Evolutionary conservation across 2,888 invertebrate genomes (phyloP).

Genomic region (Isoperla grammatica): DNA sequence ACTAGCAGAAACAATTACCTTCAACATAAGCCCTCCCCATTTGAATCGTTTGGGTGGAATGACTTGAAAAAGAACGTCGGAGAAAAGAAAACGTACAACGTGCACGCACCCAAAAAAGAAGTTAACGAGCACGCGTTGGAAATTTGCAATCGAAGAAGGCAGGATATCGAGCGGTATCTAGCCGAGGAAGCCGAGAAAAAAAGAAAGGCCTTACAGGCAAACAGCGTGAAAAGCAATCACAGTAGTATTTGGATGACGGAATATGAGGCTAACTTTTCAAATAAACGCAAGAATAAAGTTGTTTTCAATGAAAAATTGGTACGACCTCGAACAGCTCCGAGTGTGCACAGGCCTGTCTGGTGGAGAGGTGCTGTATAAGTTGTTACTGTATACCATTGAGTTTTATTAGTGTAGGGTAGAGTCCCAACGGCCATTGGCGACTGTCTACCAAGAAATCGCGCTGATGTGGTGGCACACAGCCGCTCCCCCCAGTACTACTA

Average conservation of each 20-base stretch:
- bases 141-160: conserved; percentile 22
- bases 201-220: conserved; percentile 6
- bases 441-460: too few species aligned
- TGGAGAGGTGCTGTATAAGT: too few species aligned
- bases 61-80: conserved; percentile 26
- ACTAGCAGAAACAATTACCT: conserved; percentile 21
- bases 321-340: too few species aligned
- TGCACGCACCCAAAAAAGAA: conserved; percentile 27
- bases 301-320: too few species aligned
- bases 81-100: conserved; percentile 29
- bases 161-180: conserved; percentile 24
- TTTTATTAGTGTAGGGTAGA: too few species aligned
- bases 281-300: not conserved
- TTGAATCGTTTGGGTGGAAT: conserved; percentile 30
- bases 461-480: too few species aligned
- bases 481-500: too few species aligned
- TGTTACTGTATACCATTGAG: too few species aligned
- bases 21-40: conserved; percentile 22
- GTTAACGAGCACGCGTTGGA: conserved; percentile 26
- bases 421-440: too few species aligned
- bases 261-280: conserved; percentile 28
- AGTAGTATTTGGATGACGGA: conserved; percentile 31
- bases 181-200: conserved; percentile 18
- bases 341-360: too few species aligned
- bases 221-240: conserved; percentile 22